Conservation (phyloP, 2,113 vertebrate genomes). For the Proterorhinus semilunaris region DNA sequence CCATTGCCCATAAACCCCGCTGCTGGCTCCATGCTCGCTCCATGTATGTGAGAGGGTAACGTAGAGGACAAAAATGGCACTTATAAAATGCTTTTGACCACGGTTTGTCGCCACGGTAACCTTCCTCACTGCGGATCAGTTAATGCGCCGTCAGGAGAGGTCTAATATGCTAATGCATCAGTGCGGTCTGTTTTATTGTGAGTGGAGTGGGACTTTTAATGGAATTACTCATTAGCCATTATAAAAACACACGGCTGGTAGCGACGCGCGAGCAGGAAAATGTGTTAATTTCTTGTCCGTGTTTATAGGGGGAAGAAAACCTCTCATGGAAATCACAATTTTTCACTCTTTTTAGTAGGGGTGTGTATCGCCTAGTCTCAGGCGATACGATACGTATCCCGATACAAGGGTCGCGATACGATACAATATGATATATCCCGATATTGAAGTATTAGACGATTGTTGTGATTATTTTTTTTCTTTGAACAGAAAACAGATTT, state of each 20-base stretch:
- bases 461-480: too few species aligned
- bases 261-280: neutral
- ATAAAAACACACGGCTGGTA: neutral
- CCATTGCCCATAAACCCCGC: slow-evolving; percentile 61
- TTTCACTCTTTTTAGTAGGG: too few species aligned
- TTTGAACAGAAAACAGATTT: too few species aligned
- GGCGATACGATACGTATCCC: too few species aligned
- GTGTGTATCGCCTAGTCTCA: too few species aligned
- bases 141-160: slow-evolving; percentile 29
- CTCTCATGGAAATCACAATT: too few species aligned
- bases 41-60: slow-evolving; percentile 27
- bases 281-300: neutral
- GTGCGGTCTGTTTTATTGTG: slow-evolving; percentile 5
- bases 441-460: too few species aligned
- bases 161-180: slow-evolving; percentile 28
- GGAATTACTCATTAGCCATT: slow-evolving; percentile 1
- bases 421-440: too few species aligned
- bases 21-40: slow-evolving; percentile 51
- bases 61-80: slow-evolving; percentile 36
- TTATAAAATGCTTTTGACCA: slow-evolving; percentile 25
- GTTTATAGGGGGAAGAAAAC: too few species aligned
- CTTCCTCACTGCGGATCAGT: slow-evolving; percentile 21
- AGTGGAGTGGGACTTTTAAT: slow-evolving; percentile 7
- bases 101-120: slow-evolving; percentile 21
- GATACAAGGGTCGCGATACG: too few species aligned